These are phyloP conservation scores for Atta cephalotes DNA, from an alignment of 1,140 invertebrate genomes.

Conservation along the genomic window DNA sequence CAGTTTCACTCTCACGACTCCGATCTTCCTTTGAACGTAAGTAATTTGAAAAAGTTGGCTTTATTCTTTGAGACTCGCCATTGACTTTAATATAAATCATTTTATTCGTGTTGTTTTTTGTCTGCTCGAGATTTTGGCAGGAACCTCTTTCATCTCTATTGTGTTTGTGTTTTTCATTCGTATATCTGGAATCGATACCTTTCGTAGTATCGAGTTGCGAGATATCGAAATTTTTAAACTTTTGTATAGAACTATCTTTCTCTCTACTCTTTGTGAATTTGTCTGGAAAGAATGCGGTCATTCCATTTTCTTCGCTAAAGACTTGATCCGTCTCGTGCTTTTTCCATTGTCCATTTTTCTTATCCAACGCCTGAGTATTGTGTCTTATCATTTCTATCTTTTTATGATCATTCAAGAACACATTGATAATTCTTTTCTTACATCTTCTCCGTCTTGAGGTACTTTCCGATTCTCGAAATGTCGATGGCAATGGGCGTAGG, in stretches of 20 bases:
- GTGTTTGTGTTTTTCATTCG: not conserved
- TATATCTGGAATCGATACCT: not conserved
- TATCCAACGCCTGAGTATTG: conserved; percentile 1
- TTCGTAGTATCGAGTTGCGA: not conserved
- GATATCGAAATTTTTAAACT: conserved; percentile 14
- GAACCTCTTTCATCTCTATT: not conserved
- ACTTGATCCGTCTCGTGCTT: not conserved
- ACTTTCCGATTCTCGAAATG: not conserved
- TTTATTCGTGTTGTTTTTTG: conserved; percentile 12
- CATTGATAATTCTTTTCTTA: not conserved
- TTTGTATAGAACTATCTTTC: not conserved
- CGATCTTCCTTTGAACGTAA: conserved; percentile 5
- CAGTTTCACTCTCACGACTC: not conserved
- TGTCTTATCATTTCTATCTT: conserved; percentile 2
- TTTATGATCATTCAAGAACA: conserved; percentile 15
- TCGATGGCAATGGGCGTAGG: not conserved
- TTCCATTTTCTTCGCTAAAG: conserved; percentile 4
- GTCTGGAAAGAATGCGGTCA: conserved; percentile 1
- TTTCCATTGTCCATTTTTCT: not conserved
- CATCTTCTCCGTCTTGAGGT: not conserved
- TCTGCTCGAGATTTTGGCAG: not conserved
- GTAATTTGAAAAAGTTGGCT: not conserved
- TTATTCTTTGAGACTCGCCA: not conserved
- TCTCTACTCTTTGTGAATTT: conserved; percentile 1
- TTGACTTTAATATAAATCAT: not conserved